Evolutionary conservation across 2,113 vertebrate species (phyloP), one percentile per base, ranked within the genome.

Genomic region (Cottus gobio): DNA sequence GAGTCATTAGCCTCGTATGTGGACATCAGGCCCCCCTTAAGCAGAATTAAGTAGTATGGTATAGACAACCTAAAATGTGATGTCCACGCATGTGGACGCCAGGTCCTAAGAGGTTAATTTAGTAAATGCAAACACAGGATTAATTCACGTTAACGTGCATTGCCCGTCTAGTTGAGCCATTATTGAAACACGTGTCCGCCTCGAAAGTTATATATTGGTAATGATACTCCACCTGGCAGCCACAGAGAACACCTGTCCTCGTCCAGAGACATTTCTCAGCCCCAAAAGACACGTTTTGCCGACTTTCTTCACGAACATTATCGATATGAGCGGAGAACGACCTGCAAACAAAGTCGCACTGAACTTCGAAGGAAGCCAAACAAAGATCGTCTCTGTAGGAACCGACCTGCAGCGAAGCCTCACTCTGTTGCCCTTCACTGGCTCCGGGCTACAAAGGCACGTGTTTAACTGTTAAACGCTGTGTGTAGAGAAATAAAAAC

Each of bases 151-250:
- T 1, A 37, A 8, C 7, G 36, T 37, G 36, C 42, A 44, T 13
- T 3, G 48, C 22, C 46, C 46, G 46, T 52, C 22, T 52, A 18
- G 22, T n/a, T 52, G 0, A 50, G 48, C 20, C 10, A 20, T 20
- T 30, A 22, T 13, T 31, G 28, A 31, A 8, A 70, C 20, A 31
- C 3, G 0, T 56, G 3, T 34, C 34, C 20, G 11, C 6, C 0
- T 39, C 1, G 15, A 0, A 22, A 8, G 13, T 36, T 2, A 61
- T 26, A 26, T 9, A 64, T 26, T 16, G 7, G 1, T 9, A 9
- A 26, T 42, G 9, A 64, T 13, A 22, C 10, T 70, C 80, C 48
- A 91, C 90, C 90, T 86, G 54, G 12, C 5, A 7, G 72, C 52
- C 0, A 52, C 56, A 31, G 48, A 37, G 0, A 87, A 26, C 20